Conservation (phyloP, 2,888 invertebrate species). For the Polydrusus cervinus region DNA sequence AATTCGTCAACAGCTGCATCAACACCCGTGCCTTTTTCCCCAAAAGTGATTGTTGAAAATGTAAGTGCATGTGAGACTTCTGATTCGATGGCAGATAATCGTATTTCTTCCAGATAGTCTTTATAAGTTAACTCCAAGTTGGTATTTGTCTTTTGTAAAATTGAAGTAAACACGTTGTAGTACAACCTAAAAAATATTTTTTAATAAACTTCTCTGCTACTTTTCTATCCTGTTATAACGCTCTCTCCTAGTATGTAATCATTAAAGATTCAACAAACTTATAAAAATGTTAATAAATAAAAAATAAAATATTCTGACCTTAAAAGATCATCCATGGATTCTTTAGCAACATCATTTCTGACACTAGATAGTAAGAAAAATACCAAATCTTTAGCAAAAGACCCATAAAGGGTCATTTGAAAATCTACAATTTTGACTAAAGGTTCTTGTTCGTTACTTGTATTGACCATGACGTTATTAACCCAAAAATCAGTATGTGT, state of each 20-base stretch:
- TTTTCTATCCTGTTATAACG: too few relatives aligned
- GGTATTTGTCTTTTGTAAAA: conserved; percentile 2
- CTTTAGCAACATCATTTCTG: conserved; percentile 33
- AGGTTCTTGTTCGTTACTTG: conserved; percentile 55
- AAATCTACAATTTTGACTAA: conserved; percentile 61
- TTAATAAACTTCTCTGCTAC: too few relatives aligned
- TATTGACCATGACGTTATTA: conserved; percentile 76
- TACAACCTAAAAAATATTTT: conserved; percentile 18
- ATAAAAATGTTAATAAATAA: too few relatives aligned
- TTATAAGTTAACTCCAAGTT: conserved; percentile 30
- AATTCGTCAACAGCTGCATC: conserved; percentile 26
- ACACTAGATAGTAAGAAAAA: conserved; percentile 62
- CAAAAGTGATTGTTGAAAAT: conserved; percentile 19
- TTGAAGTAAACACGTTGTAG: conserved; percentile 11
- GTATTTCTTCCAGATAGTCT: conserved; percentile 23
- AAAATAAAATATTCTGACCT: conserved; percentile 30
- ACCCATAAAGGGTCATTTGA: conserved; percentile 59
- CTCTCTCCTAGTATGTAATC: too few relatives aligned
- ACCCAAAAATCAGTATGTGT: conserved; percentile 76
- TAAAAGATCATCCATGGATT: conserved; percentile 51
- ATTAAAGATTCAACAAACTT: too few relatives aligned
- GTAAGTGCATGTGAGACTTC: conserved; percentile 17
- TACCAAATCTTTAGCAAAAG: conserved; percentile 59
- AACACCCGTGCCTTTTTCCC: conserved; percentile 9
- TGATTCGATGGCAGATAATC: not conserved